A percentile compares a stretch with the other conserved stretches of the same genome.
phyloP scores from a whole-genome alignment of 1,140 invertebrate genomes.

The Mycetomoellerius zeteki region DNA sequence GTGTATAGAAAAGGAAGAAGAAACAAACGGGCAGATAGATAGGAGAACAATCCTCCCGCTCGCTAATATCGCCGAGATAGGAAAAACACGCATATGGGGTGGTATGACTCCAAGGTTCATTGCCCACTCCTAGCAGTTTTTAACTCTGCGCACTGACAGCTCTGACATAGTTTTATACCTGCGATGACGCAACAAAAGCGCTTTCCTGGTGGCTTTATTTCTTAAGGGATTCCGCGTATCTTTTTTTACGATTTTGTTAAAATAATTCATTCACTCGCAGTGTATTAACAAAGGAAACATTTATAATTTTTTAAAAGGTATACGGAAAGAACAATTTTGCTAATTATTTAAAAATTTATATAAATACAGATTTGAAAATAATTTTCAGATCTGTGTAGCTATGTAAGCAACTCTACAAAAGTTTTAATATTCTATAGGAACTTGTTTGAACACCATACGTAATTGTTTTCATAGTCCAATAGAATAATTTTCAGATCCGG shows the following conservation, averaged over 20 bases:
- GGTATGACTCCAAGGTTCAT: not conserved
- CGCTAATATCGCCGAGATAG: conserved; percentile 33
- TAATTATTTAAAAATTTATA: too few species aligned
- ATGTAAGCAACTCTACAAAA: too few species aligned
- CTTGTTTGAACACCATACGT: too few species aligned
- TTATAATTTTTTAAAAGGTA: not conserved
- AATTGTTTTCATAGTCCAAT: too few species aligned
- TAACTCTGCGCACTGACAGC: not conserved
- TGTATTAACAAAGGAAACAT: not conserved
- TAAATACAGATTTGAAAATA: too few species aligned
- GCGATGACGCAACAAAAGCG: not conserved
- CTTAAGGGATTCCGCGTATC: not conserved
- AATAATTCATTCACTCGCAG: not conserved
- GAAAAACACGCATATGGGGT: not conserved
- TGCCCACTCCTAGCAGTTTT: conserved; percentile 6
- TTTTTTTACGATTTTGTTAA: not conserved
- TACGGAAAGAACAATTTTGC: too few species aligned
- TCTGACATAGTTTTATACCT: not conserved
- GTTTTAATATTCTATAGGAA: too few species aligned
- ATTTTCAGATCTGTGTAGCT: too few species aligned
- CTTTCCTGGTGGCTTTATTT: not conserved
- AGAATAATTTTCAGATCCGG: too few species aligned
- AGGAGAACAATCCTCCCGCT: conserved; percentile 14
- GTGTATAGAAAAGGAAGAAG: conserved; percentile 19
- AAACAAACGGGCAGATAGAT: not conserved